These are phyloP conservation scores for Marronus borbonicus DNA, from an alignment of 2,888 invertebrate genomes.

Conservation along the genomic window DNA sequence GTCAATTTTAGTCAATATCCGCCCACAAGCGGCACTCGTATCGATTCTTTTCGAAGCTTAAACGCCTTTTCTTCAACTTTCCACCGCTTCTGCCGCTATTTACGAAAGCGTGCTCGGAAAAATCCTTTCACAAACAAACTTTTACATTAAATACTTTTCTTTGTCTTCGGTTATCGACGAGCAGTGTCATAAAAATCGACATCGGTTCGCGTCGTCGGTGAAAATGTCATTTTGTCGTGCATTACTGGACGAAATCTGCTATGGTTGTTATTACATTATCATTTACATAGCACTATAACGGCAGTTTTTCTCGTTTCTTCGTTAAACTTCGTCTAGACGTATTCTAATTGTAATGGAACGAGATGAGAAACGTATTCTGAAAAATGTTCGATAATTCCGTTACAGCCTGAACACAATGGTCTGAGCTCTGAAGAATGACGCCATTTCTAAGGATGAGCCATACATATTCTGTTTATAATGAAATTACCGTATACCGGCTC, in stretches of 20 bases:
- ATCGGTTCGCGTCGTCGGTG: not conserved
- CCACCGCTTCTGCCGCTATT: not conserved
- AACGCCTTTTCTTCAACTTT: conserved; percentile 4
- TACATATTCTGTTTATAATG: conserved; percentile 6
- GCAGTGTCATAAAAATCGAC: conserved; percentile 13
- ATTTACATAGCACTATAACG: conserved; percentile 28
- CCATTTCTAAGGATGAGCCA: not conserved
- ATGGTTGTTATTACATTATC: conserved; percentile 27
- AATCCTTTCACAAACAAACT: conserved; percentile 14
- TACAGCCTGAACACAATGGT: not conserved
- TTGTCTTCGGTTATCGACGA: not conserved
- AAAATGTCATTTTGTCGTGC: not conserved
- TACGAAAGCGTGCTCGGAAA: not conserved
- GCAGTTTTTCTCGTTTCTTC: conserved; percentile 21
- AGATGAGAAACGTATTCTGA: not conserved
- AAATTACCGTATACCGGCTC: not conserved
- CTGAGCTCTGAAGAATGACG: not conserved
- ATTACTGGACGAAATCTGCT: not conserved
- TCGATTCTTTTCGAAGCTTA: not conserved
- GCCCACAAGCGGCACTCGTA: not conserved
- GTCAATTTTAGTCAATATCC: too few relatives aligned
- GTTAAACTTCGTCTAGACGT: conserved; percentile 26
- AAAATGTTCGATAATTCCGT: conserved; percentile 23
- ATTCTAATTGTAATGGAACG: conserved; percentile 26
- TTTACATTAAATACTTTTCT: conserved; percentile 12